These are phyloP conservation scores for Manis crassicaudata DNA, from an alignment of 2,797 vertebrate species.

Conservation along the genomic window DNA sequence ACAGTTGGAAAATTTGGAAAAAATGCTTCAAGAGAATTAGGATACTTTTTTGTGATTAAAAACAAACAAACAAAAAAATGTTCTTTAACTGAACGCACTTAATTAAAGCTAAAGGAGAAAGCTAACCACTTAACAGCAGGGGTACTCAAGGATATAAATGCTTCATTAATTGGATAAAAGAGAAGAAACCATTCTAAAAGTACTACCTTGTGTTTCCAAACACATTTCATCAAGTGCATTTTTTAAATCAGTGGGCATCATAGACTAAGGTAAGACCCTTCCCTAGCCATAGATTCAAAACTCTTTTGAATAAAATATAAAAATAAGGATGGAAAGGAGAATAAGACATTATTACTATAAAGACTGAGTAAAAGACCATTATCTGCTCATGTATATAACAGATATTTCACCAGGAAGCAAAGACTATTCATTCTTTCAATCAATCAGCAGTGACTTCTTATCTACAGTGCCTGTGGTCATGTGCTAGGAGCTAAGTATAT, in stretches of 20 bases:
- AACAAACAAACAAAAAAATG: background rate
- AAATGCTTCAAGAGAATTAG: background rate
- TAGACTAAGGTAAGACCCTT: background rate
- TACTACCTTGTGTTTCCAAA: slow-evolving; percentile 20
- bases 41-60: slow-evolving; percentile 69
- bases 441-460: background rate
- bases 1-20: background rate
- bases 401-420: background rate
- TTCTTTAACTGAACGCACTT: slow-evolving; percentile 67
- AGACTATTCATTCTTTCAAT: background rate
- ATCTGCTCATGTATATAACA: background rate
- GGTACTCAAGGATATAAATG: slow-evolving; percentile 52
- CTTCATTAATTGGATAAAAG: slow-evolving; percentile 67
- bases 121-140: slow-evolving; percentile 58
- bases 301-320: background rate
- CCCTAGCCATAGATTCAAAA: background rate
- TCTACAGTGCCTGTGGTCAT: background rate
- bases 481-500: background rate
- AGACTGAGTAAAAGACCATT: background rate
- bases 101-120: slow-evolving; percentile 74
- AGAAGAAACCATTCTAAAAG: slow-evolving; percentile 23
- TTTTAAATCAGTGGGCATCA: slow-evolving; percentile 26
- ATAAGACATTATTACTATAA: background rate
- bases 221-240: slow-evolving; percentile 11
- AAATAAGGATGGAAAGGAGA: background rate